A percentile compares a stretch with the other conserved stretches of the same genome.
phyloP scores from a whole-genome alignment of 2,797 vertebrate species.

The Smutsia temminckii region DNA sequence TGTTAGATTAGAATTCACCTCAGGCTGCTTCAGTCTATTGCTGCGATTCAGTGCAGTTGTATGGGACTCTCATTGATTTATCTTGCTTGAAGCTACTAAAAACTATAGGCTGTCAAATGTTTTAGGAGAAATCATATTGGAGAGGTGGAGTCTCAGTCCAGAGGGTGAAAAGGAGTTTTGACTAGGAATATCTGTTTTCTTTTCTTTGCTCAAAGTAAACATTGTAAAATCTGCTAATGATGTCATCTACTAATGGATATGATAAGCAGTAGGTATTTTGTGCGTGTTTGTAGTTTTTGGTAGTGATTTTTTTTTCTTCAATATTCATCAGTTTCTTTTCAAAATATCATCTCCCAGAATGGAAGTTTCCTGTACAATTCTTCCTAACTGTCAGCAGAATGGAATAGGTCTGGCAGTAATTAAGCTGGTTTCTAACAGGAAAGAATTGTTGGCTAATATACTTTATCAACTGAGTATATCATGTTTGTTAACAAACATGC shows the following conservation, averaged over 20 bases:
- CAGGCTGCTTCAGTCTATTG: background rate
- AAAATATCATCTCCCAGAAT: background rate
- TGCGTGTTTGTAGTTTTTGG: background rate
- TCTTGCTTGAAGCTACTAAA: background rate
- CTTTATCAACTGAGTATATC: background rate
- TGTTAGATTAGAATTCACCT: background rate
- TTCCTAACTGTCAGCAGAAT: background rate
- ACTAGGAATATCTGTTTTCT: constrained; percentile 2
- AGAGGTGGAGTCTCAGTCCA: background rate
- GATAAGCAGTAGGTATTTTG: background rate
- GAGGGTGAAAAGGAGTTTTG: background rate
- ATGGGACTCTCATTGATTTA: constrained; percentile 3
- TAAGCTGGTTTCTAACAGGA: background rate
- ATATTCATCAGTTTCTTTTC: constrained; percentile 11
- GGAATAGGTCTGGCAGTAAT: background rate
- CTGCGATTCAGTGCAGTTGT: background rate
- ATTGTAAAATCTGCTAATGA: constrained; percentile 3
- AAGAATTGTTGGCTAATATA: background rate
- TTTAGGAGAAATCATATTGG: background rate
- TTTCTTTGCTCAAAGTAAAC: constrained; percentile 10
- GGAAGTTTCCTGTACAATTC: background rate
- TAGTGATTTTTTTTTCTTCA: background rate
- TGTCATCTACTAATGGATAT: background rate
- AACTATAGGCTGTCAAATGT: background rate
- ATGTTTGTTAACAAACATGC: background rate